Percentiles rank a stretch among this genome's conserved stretches.
phyloP scores from a whole-genome alignment of 2,797 vertebrate species.

The Cossypha caffra region DNA sequence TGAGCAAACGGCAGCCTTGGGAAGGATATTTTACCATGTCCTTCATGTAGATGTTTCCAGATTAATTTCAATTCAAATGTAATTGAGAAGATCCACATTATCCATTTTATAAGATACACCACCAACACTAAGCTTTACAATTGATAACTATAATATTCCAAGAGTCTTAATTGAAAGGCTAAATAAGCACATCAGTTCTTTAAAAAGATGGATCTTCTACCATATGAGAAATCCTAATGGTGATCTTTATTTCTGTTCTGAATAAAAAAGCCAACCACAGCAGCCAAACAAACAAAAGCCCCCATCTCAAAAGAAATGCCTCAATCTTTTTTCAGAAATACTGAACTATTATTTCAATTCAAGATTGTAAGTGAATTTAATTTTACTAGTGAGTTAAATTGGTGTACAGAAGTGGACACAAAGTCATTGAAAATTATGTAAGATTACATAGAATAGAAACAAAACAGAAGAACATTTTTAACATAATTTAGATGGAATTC shows the following conservation, averaged over 20 bases:
- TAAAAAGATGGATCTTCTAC: background rate
- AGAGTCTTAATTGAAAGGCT: background rate
- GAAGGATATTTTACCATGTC: background rate
- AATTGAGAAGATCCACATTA: background rate
- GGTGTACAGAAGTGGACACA: background rate
- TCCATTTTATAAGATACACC: background rate
- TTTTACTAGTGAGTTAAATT: background rate
- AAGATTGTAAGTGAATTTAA: background rate
- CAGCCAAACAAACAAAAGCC: accelerated
- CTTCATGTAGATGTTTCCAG: background rate
- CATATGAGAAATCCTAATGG: background rate
- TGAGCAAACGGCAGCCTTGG: background rate
- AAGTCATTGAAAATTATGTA: background rate
- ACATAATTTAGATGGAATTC: background rate
- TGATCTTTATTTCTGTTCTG: background rate
- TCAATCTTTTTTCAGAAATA: background rate
- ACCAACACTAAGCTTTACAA: background rate
- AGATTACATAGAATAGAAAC: background rate
- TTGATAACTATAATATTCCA: background rate
- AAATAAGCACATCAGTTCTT: background rate
- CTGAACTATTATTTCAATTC: background rate
- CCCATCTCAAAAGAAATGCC: background rate
- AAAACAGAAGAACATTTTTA: background rate
- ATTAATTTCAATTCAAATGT: background rate
- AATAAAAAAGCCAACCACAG: background rate